Evolutionary conservation across 2,797 vertebrate species (phyloP), one percentile per base, ranked within the genome.

Genomic region (Oryzias sinensis): DNA sequence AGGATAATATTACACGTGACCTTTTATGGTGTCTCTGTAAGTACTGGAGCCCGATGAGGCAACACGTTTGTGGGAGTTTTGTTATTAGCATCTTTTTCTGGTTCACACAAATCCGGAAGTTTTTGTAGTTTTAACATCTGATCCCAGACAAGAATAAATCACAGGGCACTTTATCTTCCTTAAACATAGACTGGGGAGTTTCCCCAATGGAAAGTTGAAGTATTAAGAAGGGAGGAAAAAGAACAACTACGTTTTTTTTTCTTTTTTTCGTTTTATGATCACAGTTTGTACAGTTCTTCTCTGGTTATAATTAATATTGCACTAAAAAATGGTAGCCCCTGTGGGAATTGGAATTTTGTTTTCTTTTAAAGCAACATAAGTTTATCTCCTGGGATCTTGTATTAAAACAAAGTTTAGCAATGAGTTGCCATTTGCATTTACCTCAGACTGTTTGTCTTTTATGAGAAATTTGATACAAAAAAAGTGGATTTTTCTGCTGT

Each of bases 71-170:
- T 48, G 51, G 33, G 64, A 54, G 58, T 18, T 14, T 46, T 46
- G n/a, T 46, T 46, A 20, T 22, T 41, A 37, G 9, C 9, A 8
- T 56, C 53, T 53, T 58, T 61, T 67, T 71, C 49, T 62, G 62
- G 24, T 76, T 81, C 47, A 53, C 48, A 60, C 54, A 87, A 83
- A 82, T 61, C 65, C 72, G 79, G 81, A 87, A 79, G 79, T 86
- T 87, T 81, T 68, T 67, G 48, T 56, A 83, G 64, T 76, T 78
- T 81, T 76, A 74, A 82, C 72, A 64, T 83, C 49, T 87, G 76
- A 87, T 78, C 85, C 59, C 57, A 69, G 67, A 80, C 64, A 49
- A 62, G 53, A 81, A 87, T 83, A 84, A 84, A 83, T 85, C 72
- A 63, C 57, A 11, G 53, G 62, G 70, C 13, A 43, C 81, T 75